These are phyloP conservation scores for Trichomycterus rosablanca DNA, from an alignment of 2,113 vertebrate species.

Conservation along the genomic window DNA sequence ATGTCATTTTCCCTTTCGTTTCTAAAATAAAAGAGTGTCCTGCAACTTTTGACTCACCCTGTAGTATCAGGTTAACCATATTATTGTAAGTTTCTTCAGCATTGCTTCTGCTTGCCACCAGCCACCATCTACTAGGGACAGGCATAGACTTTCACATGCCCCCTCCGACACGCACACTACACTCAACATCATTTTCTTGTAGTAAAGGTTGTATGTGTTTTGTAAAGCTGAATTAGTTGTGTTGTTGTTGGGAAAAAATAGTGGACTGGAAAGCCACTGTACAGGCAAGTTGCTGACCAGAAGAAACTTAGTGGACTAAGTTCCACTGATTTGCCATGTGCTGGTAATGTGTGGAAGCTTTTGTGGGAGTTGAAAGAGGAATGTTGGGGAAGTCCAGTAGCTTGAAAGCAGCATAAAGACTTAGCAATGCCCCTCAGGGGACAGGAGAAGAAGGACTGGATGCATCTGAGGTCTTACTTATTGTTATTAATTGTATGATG, in stretches of 20 bases:
- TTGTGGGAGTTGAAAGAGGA: conserved; percentile 13
- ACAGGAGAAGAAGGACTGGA: conserved; percentile 1
- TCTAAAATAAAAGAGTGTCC: too few relatives aligned
- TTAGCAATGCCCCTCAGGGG: conserved; percentile 10
- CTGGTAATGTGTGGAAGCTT: conserved; percentile 1
- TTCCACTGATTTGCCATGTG: conserved; percentile 22
- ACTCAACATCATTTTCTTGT: too few relatives aligned
- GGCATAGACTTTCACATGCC: too few relatives aligned
- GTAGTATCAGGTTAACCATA: too few relatives aligned
- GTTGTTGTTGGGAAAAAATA: neutral
- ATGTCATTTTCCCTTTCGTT: too few relatives aligned
- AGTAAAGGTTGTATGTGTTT: too few relatives aligned
- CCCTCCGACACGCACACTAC: too few relatives aligned
- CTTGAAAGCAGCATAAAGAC: conserved; percentile 10
- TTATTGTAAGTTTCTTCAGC: too few relatives aligned
- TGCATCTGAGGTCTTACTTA: neutral
- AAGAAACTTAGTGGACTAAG: neutral
- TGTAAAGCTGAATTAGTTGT: neutral
- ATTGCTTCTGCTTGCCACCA: too few relatives aligned
- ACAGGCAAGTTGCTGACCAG: conserved; percentile 3
- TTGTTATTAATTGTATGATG: neutral
- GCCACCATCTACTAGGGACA: too few relatives aligned
- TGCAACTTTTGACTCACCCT: too few relatives aligned
- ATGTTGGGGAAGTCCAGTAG: conserved; percentile 10
- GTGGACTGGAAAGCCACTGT: neutral